A percentile compares a stretch with the other conserved stretches of the same genome.
phyloP scores from a whole-genome alignment of 2,113 vertebrate species.

The Chroicocephalus ridibundus region DNA sequence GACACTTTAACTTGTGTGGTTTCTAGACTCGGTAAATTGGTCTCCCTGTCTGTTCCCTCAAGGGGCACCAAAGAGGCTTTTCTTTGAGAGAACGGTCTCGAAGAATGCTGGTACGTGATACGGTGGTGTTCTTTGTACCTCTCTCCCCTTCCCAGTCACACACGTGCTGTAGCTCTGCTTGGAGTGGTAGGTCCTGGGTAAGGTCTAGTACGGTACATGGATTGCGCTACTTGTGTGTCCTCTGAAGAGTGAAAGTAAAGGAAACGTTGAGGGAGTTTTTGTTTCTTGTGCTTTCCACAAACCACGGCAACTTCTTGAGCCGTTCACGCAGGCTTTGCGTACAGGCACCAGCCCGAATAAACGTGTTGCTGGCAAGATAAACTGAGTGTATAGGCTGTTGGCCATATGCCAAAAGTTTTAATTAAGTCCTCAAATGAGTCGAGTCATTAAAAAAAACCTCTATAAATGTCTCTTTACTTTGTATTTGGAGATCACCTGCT shows the following conservation, averaged over 20 bases:
- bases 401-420: background rate
- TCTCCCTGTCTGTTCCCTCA: background rate
- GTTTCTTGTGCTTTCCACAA: background rate
- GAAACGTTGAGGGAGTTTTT: background rate
- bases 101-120: rapidly evolving
- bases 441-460: background rate
- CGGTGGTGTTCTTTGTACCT: background rate
- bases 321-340: background rate
- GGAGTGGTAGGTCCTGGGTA: background rate
- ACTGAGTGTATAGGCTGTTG: background rate
- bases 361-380: background rate
- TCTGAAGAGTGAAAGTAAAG: background rate
- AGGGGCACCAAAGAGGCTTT: background rate
- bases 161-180: background rate
- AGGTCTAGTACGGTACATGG: rapidly evolving
- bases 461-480: background rate
- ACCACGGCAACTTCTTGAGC: background rate
- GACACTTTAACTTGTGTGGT: background rate
- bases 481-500: background rate
- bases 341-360: background rate
- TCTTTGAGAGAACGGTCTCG: background rate
- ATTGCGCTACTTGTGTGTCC: no score
- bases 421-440: background rate
- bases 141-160: background rate
- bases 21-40: background rate